phyloP scores from a whole-genome alignment of 2,797 vertebrate genomes.

The Pitangus sulphuratus region DNA sequence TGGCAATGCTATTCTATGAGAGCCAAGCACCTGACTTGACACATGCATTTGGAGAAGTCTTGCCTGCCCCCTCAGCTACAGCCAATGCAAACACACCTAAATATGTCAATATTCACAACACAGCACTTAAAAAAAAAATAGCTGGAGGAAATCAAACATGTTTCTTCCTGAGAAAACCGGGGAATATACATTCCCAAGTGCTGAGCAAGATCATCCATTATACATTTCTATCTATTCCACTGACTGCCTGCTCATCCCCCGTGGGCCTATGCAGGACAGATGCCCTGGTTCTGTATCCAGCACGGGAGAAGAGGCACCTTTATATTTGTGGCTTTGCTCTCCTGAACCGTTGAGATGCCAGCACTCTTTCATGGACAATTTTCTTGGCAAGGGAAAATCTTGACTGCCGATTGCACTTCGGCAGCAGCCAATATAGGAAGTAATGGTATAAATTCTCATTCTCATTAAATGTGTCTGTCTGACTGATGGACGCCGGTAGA shows the following conservation, averaged over 20 bases:
- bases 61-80: neutral
- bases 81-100: constrained; percentile 21
- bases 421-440: constrained; percentile 70
- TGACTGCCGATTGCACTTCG: constrained; percentile 30
- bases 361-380: constrained; percentile 55
- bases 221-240: constrained; percentile 10
- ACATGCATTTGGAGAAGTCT: neutral
- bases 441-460: constrained; percentile 77
- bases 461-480: constrained; percentile 79
- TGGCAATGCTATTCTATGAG: neutral
- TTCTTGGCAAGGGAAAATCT: constrained; percentile 55
- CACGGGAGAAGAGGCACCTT: neutral
- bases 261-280: neutral
- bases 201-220: constrained; percentile 47
- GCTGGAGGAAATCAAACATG: constrained; percentile 20
- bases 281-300: neutral
- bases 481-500: constrained; percentile 79
- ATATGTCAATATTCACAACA: neutral
- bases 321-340: neutral
- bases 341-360: neutral
- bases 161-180: neutral
- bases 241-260: neutral
- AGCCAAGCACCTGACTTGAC: neutral
- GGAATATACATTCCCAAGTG: constrained; percentile 1
- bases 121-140: constrained; percentile 12